Percentiles rank a stretch among this genome's conserved stretches.
phyloP scores from a whole-genome alignment of 2,797 vertebrate genomes.

The Hoplostethus atlanticus region DNA sequence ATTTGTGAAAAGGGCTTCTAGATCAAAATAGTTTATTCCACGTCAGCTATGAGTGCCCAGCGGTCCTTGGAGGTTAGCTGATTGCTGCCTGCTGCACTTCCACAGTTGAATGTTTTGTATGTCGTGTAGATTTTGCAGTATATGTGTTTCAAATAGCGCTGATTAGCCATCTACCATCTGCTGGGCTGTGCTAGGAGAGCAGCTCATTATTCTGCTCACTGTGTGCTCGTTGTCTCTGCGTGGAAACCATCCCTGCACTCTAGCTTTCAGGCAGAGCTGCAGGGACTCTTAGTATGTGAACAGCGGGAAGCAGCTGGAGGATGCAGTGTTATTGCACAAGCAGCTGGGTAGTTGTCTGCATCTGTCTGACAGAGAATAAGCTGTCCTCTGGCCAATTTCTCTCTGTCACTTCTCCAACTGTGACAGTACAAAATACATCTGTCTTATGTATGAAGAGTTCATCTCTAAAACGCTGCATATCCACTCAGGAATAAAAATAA shows the following conservation, averaged over 20 bases:
- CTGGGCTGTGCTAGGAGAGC: conserved; percentile 55
- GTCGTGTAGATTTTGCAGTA: conserved; percentile 62
- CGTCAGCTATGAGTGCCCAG: background rate
- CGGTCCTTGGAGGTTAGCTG: conserved; percentile 42
- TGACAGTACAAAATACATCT: conserved; percentile 41
- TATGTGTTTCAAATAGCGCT: conserved; percentile 50
- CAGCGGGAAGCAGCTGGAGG: conserved; percentile 60
- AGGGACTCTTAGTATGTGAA: conserved; percentile 49
- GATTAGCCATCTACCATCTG: conserved; percentile 77
- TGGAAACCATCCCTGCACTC: conserved; percentile 45
- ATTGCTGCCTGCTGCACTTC: conserved; percentile 31
- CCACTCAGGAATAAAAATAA: conserved; percentile 20
- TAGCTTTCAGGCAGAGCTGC: conserved; percentile 66
- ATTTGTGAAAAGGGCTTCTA: conserved; percentile 1
- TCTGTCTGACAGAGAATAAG: conserved; percentile 55
- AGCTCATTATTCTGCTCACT: conserved; percentile 59
- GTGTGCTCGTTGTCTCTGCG: conserved; percentile 50
- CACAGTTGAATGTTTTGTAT: conserved; percentile 52
- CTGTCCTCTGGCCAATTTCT: conserved; percentile 49
- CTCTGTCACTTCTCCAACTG: conserved; percentile 24
- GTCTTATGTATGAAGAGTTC: conserved; percentile 25
- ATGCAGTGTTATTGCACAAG: conserved; percentile 52
- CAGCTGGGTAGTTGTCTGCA: conserved; percentile 44
- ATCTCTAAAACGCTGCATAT: conserved; percentile 17
- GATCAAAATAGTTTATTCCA: conserved; percentile 13